Evolutionary conservation across 2,797 vertebrate species (phyloP).

Genomic region (Acipenser transmontanus): DNA sequence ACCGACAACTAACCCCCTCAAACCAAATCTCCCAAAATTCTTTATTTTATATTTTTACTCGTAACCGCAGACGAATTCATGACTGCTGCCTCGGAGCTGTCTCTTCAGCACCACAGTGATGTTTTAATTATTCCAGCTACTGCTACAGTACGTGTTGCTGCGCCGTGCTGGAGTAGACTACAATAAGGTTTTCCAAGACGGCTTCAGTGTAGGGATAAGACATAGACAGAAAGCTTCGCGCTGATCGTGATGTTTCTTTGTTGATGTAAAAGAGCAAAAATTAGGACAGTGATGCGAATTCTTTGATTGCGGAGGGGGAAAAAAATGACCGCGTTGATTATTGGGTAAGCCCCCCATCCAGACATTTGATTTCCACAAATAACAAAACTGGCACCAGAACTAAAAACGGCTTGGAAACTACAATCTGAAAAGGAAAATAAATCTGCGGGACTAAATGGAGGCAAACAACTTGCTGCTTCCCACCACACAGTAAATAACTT

Average conservation of each 20-base stretch:
- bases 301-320: conserved; percentile 7
- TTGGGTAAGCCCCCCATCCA: background rate
- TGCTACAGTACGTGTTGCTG: conserved; percentile 52
- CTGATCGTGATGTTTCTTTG: conserved; percentile 2
- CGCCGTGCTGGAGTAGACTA: conserved; percentile 34
- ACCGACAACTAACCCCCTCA: too few relatives aligned
- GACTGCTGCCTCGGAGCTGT: conserved; percentile 25
- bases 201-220: conserved; percentile 27
- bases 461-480: conserved; percentile 11
- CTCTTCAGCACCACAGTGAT: conserved; percentile 38
- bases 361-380: conserved; percentile 10
- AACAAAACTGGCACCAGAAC: conserved; percentile 17
- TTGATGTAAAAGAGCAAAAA: conserved; percentile 7
- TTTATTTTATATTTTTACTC: conserved; percentile 12
- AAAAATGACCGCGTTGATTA: conserved; percentile 14
- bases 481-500: too few relatives aligned
- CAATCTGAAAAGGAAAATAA: conserved; percentile 13
- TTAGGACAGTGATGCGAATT: background rate
- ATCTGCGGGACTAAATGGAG: conserved; percentile 17
- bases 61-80: conserved; percentile 19
- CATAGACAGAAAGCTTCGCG: background rate
- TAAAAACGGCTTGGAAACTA: conserved; percentile 13
- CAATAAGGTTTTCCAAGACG: conserved; percentile 33
- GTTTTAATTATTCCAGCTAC: conserved; percentile 35
- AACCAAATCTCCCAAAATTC: too few relatives aligned